Percentiles rank a stretch among this genome's conserved stretches.
phyloP scores from a whole-genome alignment of 1,140 invertebrate species.

The Cepaea nemoralis region DNA sequence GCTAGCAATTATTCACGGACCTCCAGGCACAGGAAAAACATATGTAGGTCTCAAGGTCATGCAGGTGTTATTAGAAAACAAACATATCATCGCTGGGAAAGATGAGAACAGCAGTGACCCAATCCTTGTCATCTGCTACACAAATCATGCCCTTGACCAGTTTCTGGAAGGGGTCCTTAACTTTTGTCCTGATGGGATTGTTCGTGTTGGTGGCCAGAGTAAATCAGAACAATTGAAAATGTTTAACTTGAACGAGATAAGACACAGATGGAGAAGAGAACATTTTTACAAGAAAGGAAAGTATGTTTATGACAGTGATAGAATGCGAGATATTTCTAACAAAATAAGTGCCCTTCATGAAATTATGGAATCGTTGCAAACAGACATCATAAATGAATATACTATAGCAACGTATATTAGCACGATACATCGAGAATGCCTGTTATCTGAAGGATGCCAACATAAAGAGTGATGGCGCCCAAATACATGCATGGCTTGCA shows the following conservation, averaged over 20 bases:
- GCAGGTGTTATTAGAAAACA: slow-evolving; percentile 66
- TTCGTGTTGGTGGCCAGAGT: slow-evolving; percentile 79
- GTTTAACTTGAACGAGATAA: slow-evolving; percentile 12
- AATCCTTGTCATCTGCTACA: slow-evolving; percentile 87
- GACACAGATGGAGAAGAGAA: background rate
- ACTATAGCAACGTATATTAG: background rate
- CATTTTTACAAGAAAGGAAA: background rate
- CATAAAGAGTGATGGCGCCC: background rate
- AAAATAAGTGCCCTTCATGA: background rate
- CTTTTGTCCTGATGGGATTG: slow-evolving; percentile 68
- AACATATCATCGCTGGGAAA: slow-evolving; percentile 42
- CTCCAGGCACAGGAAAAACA: slow-evolving; percentile 69
- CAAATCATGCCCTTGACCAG: slow-evolving; percentile 90
- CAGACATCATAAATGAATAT: background rate
- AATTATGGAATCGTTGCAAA: background rate
- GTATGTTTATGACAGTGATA: background rate
- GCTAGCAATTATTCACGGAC: slow-evolving; percentile 81
- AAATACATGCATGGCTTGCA: slow-evolving; percentile 2
- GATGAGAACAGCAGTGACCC: slow-evolving; percentile 63
- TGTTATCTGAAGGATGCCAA: background rate
- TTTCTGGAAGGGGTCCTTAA: slow-evolving; percentile 80
- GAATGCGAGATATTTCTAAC: background rate
- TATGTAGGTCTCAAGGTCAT: slow-evolving; percentile 70
- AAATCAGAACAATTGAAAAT: background rate
- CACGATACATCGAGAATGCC: background rate